Percentiles rank a stretch among this genome's conserved stretches.
Evolutionary conservation across 2,888 invertebrate genomes (phyloP).

Genomic region (Drosophila hamatofila): DNA sequence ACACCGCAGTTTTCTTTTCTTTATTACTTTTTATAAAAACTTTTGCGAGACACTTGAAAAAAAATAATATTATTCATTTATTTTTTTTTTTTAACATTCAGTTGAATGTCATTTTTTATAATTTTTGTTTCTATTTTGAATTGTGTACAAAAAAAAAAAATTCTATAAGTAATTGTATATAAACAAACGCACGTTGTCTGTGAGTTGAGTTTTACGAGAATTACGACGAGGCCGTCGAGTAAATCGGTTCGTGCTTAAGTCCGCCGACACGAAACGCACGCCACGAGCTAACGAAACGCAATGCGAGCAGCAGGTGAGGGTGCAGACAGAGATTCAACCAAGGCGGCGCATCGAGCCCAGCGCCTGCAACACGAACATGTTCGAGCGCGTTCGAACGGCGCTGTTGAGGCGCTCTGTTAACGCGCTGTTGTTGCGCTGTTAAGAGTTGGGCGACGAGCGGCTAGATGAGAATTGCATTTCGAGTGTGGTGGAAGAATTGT

Average conservation of each 20-base stretch:
- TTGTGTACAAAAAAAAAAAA: constrained; percentile 6
- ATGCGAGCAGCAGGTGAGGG: constrained; percentile 64
- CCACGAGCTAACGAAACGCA: constrained; percentile 78
- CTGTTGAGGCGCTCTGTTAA: constrained; percentile 48
- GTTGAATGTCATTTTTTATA: not conserved
- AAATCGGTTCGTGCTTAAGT: constrained; percentile 38
- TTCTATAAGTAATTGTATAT: not conserved
- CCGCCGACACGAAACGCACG: constrained; percentile 76
- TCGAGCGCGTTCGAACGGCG: constrained; percentile 42
- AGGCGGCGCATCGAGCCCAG: constrained; percentile 12
- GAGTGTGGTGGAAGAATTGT: not conserved
- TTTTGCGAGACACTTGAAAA: constrained; percentile 29
- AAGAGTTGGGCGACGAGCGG: constrained; percentile 11
- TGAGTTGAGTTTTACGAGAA: constrained; percentile 16
- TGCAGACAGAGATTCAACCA: constrained; percentile 49
- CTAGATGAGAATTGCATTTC: not conserved
- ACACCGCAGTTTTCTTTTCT: constrained; percentile 48
- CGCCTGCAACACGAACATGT: constrained; percentile 44
- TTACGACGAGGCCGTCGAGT: constrained; percentile 28
- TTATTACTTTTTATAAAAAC: not conserved
- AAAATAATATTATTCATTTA: constrained; percentile 11
- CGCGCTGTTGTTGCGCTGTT: constrained; percentile 25
- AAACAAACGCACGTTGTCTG: constrained; percentile 46
- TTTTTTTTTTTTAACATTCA: not conserved
- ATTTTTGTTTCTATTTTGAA: constrained; percentile 16